These are phyloP conservation scores for Drosophila mauritiana DNA, from an alignment of 1,140 invertebrate species.

Conservation along the genomic window DNA sequence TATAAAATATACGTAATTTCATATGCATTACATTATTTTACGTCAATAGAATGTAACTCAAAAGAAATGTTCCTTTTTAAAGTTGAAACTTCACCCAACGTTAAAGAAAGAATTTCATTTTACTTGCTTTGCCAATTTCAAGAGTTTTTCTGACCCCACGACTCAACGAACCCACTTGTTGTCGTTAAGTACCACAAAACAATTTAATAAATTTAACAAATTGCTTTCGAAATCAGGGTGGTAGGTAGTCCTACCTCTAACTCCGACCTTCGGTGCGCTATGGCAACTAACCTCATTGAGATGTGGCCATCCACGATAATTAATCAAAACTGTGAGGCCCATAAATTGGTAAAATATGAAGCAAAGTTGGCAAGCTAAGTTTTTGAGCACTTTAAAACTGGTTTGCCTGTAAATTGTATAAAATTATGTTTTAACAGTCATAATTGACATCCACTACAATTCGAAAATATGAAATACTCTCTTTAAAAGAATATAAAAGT, in stretches of 20 bases:
- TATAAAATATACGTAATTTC: neutral
- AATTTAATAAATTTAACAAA: conserved; percentile 63
- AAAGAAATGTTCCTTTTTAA: too few species aligned
- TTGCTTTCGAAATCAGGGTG: conserved; percentile 35
- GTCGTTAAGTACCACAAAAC: conserved; percentile 13
- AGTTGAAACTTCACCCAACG: too few species aligned
- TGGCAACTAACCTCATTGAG: conserved; percentile 22
- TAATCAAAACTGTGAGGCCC: conserved; percentile 63
- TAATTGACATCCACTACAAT: too few species aligned
- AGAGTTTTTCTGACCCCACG: neutral
- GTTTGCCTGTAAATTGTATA: conserved; percentile 59
- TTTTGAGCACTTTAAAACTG: conserved; percentile 30
- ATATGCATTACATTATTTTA: too few species aligned
- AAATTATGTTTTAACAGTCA: conserved; percentile 20
- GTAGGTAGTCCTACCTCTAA: conserved; percentile 27
- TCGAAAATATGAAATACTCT: too few species aligned
- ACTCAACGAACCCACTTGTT: conserved; percentile 1
- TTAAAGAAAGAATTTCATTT: neutral
- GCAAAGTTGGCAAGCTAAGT: conserved; percentile 39
- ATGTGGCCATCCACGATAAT: conserved; percentile 40
- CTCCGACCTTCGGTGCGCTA: conserved; percentile 4
- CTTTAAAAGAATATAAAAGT: too few species aligned
- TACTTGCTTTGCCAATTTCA: neutral
- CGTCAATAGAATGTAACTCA: too few species aligned
- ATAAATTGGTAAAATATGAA: conserved; percentile 73